Percentiles rank a stretch among this genome's conserved stretches.
Evolutionary conservation across 2,888 invertebrate species (phyloP).

Genomic region (Norana najaformis): DNA sequence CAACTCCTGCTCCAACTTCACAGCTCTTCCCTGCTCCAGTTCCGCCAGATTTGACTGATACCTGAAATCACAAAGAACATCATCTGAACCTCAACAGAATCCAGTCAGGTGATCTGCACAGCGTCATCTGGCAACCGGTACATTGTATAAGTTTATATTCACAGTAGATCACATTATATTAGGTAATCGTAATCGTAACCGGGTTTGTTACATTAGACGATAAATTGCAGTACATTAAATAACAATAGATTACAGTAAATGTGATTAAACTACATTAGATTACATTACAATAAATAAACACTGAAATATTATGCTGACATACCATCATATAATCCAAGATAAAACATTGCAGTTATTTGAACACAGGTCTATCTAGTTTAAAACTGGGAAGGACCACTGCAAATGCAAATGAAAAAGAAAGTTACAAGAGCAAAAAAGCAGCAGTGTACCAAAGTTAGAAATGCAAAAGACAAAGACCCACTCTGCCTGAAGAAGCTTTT

Average conservation of each 20-base stretch:
- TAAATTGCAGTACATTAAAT: too few relatives aligned
- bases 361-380: not conserved
- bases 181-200: too few relatives aligned
- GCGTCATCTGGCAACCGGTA: not conserved
- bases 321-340: too few relatives aligned
- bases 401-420: not conserved
- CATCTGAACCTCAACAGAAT: not conserved
- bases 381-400: not conserved
- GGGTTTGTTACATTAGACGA: too few relatives aligned
- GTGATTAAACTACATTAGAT: too few relatives aligned
- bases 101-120: not conserved
- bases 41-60: slow-evolving; percentile 57
- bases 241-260: too few relatives aligned
- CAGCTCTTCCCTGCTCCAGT: slow-evolving; percentile 57
- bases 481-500: slow-evolving; percentile 49
- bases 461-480: slow-evolving; percentile 45
- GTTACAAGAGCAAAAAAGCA: not conserved
- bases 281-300: too few relatives aligned
- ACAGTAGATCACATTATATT: too few relatives aligned
- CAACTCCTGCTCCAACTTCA: slow-evolving; percentile 57
- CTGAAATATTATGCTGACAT: not conserved
- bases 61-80: slow-evolving; percentile 43
- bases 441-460: not conserved
- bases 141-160: too few relatives aligned
- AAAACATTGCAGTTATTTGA: too few relatives aligned